Percentiles rank a stretch among this genome's conserved stretches.
Evolutionary conservation across 2,888 invertebrate species (phyloP).

Genomic region (Eupeodes luniger): DNA sequence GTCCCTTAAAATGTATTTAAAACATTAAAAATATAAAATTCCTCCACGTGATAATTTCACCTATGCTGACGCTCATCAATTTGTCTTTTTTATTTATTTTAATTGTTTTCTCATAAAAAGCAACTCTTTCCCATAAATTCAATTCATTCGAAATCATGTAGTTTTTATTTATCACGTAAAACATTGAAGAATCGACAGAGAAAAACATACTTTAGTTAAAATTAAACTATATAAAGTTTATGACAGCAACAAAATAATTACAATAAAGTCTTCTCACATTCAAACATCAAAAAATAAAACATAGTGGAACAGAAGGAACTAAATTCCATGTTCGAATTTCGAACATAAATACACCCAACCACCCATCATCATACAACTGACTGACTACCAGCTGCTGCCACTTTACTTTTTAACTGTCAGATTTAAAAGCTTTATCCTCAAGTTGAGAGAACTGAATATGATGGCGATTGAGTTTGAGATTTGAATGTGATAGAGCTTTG

Average conservation of each 20-base stretch:
- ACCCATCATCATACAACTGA: background rate
- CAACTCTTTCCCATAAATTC: no score
- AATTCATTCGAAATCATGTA: no score
- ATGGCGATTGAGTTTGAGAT: constrained; percentile 2
- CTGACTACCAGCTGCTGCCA: constrained; percentile 29
- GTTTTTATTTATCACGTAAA: background rate
- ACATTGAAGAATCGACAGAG: background rate
- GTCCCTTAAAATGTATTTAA: no score
- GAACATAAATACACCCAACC: constrained; percentile 51
- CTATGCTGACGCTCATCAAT: no score
- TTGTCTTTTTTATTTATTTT: no score
- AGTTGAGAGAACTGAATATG: background rate
- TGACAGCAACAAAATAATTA: background rate
- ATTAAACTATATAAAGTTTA: background rate
- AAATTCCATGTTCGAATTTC: constrained; percentile 66
- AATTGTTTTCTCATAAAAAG: no score
- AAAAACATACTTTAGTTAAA: no score
- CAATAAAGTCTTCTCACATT: background rate
- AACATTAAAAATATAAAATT: no score
- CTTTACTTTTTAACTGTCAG: constrained; percentile 68
- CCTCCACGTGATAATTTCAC: no score
- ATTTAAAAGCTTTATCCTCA: constrained; percentile 54
- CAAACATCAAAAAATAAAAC: background rate
- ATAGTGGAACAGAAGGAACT: background rate
- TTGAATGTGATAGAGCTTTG: constrained; percentile 51